Base-by-base conservation (phyloP, 1,140 invertebrate species). In the Penaeus vannamei region DNA sequence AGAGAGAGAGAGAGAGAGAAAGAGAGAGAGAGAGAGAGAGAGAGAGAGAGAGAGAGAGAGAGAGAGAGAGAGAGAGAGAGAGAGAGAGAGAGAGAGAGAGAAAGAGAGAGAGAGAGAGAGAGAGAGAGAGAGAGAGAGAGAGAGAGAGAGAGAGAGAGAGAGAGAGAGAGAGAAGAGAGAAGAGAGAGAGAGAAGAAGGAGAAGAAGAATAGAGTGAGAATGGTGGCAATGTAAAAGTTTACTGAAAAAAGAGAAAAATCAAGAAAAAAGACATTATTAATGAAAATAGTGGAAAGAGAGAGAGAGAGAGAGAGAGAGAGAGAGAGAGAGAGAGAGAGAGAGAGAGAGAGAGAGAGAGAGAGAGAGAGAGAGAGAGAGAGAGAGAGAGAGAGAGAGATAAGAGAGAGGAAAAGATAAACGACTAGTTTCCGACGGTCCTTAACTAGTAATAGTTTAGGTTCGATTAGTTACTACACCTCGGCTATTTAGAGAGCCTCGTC, bases 11-110 rank as follows among this genome's bases (percentile, higher is more conserved):
- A 66, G 64, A 66, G 64, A 66, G 64, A 66, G 64, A 66, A 7
- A 66, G 64, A 66, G 64, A 66, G 64, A 66, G 64, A 66, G 64
- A 66, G 64, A 66, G 62, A 64, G 62, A 64, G 62, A 64, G 62
- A 64, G 62, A 64, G 62, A 7, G 7, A 7, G 64, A 66, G 64
- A 66, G 64, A 66, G 64, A 66, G 64, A 66, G 64, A 23, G 64
- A 66, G 64, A 66, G 64, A 23, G 64, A 66, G 64, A 66, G 64
- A 36, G 36, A 36, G 36, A 5, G 36, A 36, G 36, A 36, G 36
- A 2, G 36, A 36, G 36, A 36, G 36, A 36, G 62, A 64, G 62
- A 64, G 62, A 7, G 7, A 7, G 64, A 66, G 64, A 66, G 64
- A 66, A 7, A 66, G 64, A 66, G 64, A 23, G 64, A 66, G 64